phyloP scores from a whole-genome alignment of 2,888 invertebrate genomes.

The Falcaria lacertinaria region DNA sequence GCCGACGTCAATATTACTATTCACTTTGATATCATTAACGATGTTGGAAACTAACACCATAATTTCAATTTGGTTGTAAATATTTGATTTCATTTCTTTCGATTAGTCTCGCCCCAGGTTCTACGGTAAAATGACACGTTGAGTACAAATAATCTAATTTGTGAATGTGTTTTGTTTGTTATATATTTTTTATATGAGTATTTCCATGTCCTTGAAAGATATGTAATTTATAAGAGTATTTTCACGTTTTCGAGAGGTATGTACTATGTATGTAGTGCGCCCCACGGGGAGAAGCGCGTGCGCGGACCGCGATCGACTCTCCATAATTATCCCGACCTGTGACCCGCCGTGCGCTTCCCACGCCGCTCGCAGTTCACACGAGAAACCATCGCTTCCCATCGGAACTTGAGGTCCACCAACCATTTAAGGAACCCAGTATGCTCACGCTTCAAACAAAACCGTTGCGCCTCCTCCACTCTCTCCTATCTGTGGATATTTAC shows the following conservation, averaged over 20 bases:
- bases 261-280: neutral
- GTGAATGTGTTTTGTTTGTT: too few species aligned
- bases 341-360: slow-evolving; percentile 63
- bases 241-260: neutral
- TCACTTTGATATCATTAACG: neutral
- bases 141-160: too few species aligned
- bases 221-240: too few species aligned
- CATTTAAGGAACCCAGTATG: slow-evolving; percentile 17
- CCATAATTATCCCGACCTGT: slow-evolving; percentile 70
- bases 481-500: too few species aligned
- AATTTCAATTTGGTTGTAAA: too few species aligned
- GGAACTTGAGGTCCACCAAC: slow-evolving; percentile 35
- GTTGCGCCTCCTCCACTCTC: too few species aligned
- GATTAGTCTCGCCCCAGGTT: too few species aligned
- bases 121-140: too few species aligned
- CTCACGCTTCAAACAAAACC: slow-evolving; percentile 12
- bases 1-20: neutral
- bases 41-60: too few species aligned
- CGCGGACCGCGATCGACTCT: slow-evolving; percentile 30
- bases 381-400: slow-evolving; percentile 68
- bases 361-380: slow-evolving; percentile 64
- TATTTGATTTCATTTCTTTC: too few species aligned
- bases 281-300: slow-evolving; percentile 27
- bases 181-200: too few species aligned
- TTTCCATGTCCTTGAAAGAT: too few species aligned